A percentile compares a stretch with the other conserved stretches of the same genome.
phyloP scores from a whole-genome alignment of 2,797 vertebrate species.

The Leucoraja ocellata region DNA sequence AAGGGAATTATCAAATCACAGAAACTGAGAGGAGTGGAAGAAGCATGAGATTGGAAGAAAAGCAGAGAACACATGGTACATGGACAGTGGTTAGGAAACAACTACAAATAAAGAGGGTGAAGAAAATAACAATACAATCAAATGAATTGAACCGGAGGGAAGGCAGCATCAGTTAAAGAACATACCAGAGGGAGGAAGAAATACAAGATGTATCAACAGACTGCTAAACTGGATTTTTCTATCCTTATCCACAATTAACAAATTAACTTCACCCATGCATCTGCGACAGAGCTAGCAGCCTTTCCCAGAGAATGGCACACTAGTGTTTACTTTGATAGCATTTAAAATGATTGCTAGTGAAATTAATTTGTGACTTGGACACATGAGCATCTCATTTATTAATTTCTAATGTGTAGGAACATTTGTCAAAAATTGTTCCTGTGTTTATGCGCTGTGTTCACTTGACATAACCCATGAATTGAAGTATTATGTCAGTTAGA shows the following conservation, averaged over 20 bases:
- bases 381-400: slow-evolving; percentile 5
- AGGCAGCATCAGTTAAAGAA: neutral
- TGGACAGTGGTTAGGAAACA: neutral
- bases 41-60: neutral
- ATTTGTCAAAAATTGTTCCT: neutral
- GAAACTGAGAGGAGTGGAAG: slow-evolving; percentile 6
- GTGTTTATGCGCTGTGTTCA: neutral
- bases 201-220: neutral
- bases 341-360: slow-evolving; percentile 8
- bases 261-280: neutral
- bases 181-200: neutral
- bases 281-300: neutral
- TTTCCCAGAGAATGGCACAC: neutral
- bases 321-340: neutral
- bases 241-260: neutral
- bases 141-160: neutral
- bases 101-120: slow-evolving; percentile 14
- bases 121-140: neutral
- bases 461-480: neutral
- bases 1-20: neutral
- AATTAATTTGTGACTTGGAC: slow-evolving; percentile 8
- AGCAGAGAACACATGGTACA: neutral
- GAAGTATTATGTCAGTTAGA: neutral
- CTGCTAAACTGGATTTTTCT: slow-evolving; percentile 6
- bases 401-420: neutral